These are phyloP conservation scores for Formica aserva DNA, from an alignment of 2,888 invertebrate species.

Conservation along the genomic window DNA sequence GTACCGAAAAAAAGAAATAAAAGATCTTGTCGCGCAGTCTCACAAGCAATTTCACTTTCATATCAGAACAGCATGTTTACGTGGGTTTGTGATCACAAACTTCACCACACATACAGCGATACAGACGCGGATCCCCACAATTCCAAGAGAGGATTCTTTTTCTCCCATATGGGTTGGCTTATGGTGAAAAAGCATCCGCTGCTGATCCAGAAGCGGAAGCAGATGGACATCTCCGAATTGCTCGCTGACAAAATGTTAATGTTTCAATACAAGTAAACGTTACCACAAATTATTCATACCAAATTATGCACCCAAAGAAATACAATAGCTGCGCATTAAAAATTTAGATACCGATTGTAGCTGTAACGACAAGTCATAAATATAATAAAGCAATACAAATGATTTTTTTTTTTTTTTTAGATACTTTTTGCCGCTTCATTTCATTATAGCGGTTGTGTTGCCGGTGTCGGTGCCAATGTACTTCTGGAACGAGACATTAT, in stretches of 20 bases:
- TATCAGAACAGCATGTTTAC: slow-evolving; percentile 90
- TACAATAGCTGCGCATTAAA: background rate
- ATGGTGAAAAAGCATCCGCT: slow-evolving; percentile 92
- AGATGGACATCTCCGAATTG: slow-evolving; percentile 92
- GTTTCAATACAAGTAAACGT: slow-evolving; percentile 90
- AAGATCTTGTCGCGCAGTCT: background rate
- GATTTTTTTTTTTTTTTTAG: slow-evolving; percentile 84
- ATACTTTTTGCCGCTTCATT: slow-evolving; percentile 89
- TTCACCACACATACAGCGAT: slow-evolving; percentile 93
- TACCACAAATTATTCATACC: background rate
- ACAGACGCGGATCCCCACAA: slow-evolving; percentile 89
- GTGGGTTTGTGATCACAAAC: slow-evolving; percentile 93
- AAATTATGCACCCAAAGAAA: background rate
- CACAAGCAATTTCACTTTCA: background rate
- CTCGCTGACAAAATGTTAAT: slow-evolving; percentile 90
- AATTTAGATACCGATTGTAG: background rate
- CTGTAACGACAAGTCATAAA: background rate
- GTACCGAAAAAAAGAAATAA: background rate
- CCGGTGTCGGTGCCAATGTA: slow-evolving; percentile 88
- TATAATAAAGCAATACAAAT: background rate
- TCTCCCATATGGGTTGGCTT: slow-evolving; percentile 95
- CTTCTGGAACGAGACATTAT: slow-evolving; percentile 90
- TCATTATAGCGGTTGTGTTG: slow-evolving; percentile 88
- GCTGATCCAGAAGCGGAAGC: slow-evolving; percentile 88
- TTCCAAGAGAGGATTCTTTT: slow-evolving; percentile 93